These are phyloP conservation scores for Teleogryllus occipitalis DNA, from an alignment of 1,140 invertebrate genomes.

Conservation along the genomic window DNA sequence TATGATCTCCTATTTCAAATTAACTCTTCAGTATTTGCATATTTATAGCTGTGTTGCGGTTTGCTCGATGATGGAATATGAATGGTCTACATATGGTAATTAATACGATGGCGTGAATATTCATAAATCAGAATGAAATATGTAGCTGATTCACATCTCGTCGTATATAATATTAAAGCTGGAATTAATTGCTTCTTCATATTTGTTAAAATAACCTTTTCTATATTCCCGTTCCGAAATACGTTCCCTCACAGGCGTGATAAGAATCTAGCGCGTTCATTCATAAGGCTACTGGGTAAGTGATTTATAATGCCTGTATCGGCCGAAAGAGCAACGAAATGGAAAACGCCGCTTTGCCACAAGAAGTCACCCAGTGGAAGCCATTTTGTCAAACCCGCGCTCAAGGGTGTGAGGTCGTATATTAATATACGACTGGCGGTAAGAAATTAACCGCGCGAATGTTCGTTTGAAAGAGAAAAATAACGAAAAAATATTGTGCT, in stretches of 20 bases:
- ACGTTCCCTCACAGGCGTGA: neutral
- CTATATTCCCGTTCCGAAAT: neutral
- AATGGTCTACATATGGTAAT: neutral
- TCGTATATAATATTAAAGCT: constrained; percentile 6
- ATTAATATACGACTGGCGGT: neutral
- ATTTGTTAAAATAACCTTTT: neutral
- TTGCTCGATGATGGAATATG: neutral
- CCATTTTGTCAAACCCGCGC: neutral
- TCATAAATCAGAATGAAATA: constrained; percentile 2
- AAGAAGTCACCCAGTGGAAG: neutral
- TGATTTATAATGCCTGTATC: neutral
- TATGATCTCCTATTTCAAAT: constrained; percentile 5
- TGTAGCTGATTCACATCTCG: neutral
- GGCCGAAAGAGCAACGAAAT: neutral
- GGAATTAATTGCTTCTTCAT: constrained; percentile 5
- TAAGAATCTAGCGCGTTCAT: neutral
- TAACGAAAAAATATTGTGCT: too few species aligned
- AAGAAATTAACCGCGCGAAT: neutral
- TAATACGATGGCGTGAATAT: constrained; percentile 1
- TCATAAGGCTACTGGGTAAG: neutral
- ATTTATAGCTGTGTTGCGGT: neutral
- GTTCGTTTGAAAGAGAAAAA: neutral
- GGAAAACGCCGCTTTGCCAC: neutral
- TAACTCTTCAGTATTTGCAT: constrained; percentile 1
- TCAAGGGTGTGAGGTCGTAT: neutral